phyloP scores from a whole-genome alignment of 1,140 invertebrate genomes.

The Archegozetes longisetosus region DNA sequence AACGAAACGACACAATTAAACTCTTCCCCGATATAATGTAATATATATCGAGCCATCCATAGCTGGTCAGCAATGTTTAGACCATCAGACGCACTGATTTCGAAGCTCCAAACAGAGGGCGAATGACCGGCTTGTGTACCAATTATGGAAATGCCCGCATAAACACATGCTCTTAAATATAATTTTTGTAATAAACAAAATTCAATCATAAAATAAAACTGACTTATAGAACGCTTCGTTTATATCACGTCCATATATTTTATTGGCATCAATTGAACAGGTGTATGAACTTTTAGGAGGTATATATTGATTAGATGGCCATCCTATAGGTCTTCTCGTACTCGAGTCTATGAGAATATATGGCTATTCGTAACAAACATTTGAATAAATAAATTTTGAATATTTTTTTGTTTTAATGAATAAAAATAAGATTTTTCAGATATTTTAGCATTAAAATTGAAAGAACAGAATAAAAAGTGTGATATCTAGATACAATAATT shows the following conservation, averaged over 20 bases:
- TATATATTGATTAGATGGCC: neutral
- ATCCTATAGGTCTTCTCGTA: neutral
- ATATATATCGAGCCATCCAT: constrained; percentile 71
- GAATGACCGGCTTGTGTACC: neutral
- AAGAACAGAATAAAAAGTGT: no score
- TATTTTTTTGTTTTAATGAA: no score
- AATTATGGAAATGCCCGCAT: neutral
- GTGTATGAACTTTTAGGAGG: neutral
- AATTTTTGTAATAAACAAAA: neutral
- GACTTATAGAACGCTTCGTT: neutral
- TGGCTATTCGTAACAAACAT: neutral
- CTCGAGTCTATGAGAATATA: neutral
- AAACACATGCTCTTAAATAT: neutral
- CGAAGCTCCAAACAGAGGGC: neutral
- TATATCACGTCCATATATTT: neutral
- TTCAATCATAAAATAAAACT: neutral
- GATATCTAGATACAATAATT: no score
- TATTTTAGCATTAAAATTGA: no score
- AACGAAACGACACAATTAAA: constrained; percentile 71
- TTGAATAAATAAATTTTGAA: no score
- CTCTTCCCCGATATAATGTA: constrained; percentile 73
- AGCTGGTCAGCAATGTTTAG: constrained; percentile 34
- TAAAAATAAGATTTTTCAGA: no score
- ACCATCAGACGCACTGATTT: neutral
- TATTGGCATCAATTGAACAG: neutral